Conservation (phyloP, 2,113 vertebrate species). For the Pseudopodoces humilis region DNA sequence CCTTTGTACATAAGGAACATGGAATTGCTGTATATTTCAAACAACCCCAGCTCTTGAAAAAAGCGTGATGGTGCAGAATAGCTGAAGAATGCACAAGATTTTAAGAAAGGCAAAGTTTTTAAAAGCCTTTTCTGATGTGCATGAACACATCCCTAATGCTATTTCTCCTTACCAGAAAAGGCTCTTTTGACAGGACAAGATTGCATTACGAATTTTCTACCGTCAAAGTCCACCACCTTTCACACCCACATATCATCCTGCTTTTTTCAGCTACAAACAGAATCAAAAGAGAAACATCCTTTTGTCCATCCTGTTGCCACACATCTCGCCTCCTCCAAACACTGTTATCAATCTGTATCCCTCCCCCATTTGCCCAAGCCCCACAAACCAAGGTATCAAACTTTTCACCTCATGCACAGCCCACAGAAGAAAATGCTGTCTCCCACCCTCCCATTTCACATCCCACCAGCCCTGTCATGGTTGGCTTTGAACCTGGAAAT, state of each 20-base stretch:
- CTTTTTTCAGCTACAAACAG: not conserved
- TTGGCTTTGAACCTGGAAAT: not conserved
- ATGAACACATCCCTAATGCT: not conserved
- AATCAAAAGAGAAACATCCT: not conserved
- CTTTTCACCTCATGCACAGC: not conserved
- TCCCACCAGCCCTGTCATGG: not conserved
- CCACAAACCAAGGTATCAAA: not conserved
- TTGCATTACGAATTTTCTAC: not conserved
- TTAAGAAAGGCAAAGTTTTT: not conserved
- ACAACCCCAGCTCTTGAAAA: not conserved
- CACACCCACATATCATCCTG: not conserved
- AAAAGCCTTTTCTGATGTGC: not conserved
- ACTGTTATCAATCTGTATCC: rapidly evolving
- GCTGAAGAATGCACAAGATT: not conserved
- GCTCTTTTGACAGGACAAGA: not conserved
- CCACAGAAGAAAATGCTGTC: not conserved
- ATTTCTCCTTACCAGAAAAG: not conserved
- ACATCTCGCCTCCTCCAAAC: not conserved
- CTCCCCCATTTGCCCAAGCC: not conserved
- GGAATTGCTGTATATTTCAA: not conserved
- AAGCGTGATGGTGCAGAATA: not conserved
- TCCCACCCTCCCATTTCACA: not conserved
- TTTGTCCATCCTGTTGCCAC: not conserved
- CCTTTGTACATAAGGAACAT: not conserved
- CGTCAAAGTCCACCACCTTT: rapidly evolving